Evolutionary conservation across 2,113 vertebrate species (phyloP).

Genomic region (Urocolius indicus): DNA sequence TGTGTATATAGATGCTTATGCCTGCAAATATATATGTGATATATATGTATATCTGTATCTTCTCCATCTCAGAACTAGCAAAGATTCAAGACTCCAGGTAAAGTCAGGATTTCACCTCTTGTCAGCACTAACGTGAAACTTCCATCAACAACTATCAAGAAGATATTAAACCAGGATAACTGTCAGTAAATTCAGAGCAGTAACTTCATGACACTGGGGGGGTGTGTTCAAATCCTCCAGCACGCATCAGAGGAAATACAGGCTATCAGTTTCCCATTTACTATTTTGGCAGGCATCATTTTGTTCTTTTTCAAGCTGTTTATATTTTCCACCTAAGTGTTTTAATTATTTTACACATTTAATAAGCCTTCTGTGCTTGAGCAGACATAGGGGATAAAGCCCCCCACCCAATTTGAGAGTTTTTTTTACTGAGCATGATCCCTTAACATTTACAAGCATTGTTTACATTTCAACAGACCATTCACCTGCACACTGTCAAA

Average conservation of each 20-base stretch:
- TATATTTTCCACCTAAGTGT: not conserved
- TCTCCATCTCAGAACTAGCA: not conserved
- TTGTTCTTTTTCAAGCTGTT: not conserved
- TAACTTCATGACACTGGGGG: not conserved
- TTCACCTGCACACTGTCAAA: conserved; percentile 46
- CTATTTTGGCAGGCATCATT: not conserved
- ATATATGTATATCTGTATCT: fast-evolving
- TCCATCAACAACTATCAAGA: not conserved
- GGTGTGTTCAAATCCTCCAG: not conserved
- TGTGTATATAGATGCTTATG: not conserved
- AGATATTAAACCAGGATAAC: not conserved
- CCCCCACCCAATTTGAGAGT: not conserved
- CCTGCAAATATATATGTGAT: not conserved
- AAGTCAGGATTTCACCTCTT: not conserved
- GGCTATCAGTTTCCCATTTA: not conserved
- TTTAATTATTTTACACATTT: not conserved
- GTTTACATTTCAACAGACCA: conserved; percentile 65
- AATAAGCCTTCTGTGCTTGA: not conserved
- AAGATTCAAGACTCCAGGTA: not conserved
- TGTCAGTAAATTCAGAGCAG: not conserved
- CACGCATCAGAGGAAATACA: not conserved
- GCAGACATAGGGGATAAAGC: not conserved
- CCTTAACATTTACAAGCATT: conserved; percentile 65
- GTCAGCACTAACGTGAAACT: not conserved
- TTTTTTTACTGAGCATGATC: not conserved